Conservation (phyloP, 1,140 invertebrate species). For the Camponotus floridanus region DNA sequence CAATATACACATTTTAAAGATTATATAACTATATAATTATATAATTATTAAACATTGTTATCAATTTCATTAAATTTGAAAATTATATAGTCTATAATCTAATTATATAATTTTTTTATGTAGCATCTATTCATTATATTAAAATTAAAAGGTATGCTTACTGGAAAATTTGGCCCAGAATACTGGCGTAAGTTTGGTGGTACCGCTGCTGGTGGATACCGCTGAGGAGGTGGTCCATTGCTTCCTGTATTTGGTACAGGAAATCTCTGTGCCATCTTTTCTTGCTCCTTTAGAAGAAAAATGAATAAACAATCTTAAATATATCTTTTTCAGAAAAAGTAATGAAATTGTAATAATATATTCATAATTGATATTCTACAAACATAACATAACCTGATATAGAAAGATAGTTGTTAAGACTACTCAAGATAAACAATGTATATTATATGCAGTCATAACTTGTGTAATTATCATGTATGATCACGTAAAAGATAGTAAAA, state of each 20-base stretch:
- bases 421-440: not conserved
- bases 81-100: not conserved
- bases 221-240: constrained; percentile 87
- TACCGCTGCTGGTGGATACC: constrained; percentile 87
- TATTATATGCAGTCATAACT: not conserved
- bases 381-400: not conserved
- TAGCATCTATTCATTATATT: constrained; percentile 9
- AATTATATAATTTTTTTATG: constrained; percentile 5
- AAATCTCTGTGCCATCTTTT: constrained; percentile 89
- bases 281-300: constrained; percentile 28
- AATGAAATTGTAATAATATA: not conserved
- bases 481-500: not conserved
- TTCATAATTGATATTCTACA: not conserved
- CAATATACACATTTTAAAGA: constrained; percentile 38
- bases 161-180: constrained; percentile 88
- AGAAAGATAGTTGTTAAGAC: not conserved
- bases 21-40: too few species aligned
- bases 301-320: not conserved
- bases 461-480: not conserved
- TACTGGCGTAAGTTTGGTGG: constrained; percentile 88
- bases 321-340: not conserved
- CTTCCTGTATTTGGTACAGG: constrained; percentile 86
- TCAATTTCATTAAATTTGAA: not conserved
- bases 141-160: constrained; percentile 79
- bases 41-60: constrained; percentile 4